Evolutionary conservation across 2,888 invertebrate genomes (phyloP).

Genomic region (Ichneumoninae sp.): DNA sequence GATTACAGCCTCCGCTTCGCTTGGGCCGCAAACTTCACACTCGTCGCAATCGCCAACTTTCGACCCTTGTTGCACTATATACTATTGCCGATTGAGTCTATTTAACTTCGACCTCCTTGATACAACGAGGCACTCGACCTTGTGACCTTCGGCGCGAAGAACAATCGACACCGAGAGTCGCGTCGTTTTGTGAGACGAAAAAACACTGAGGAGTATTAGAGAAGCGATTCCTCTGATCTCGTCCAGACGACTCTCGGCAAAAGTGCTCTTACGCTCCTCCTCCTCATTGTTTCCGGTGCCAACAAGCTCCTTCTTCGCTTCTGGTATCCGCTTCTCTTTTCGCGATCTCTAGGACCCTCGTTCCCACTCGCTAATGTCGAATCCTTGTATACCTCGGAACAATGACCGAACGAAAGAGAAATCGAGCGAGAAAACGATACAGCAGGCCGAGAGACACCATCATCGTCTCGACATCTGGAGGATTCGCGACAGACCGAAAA

Average conservation of each 20-base stretch:
- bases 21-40: too few species aligned
- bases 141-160: constrained; percentile 25
- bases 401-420: constrained; percentile 46
- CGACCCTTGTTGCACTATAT: too few species aligned
- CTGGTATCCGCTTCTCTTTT: constrained; percentile 14
- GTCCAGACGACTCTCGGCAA: constrained; percentile 24
- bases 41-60: too few species aligned
- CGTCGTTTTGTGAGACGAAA: background rate
- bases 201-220: background rate
- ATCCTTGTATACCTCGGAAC: constrained; percentile 74
- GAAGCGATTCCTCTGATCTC: constrained; percentile 28
- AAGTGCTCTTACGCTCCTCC: constrained; percentile 12
- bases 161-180: background rate
- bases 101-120: too few species aligned
- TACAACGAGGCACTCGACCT: background rate
- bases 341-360: background rate
- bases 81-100: too few species aligned
- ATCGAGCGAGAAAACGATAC: constrained; percentile 33
- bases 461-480: constrained; percentile 61
- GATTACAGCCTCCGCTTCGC: too few species aligned
- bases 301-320: constrained; percentile 9
- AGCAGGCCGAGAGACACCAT: constrained; percentile 6
- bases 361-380: constrained; percentile 72
- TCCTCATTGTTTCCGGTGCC: constrained; percentile 25
- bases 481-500: constrained; percentile 55